phyloP scores from a whole-genome alignment of 2,113 vertebrate genomes.

The Myotis brandtii region DNA sequence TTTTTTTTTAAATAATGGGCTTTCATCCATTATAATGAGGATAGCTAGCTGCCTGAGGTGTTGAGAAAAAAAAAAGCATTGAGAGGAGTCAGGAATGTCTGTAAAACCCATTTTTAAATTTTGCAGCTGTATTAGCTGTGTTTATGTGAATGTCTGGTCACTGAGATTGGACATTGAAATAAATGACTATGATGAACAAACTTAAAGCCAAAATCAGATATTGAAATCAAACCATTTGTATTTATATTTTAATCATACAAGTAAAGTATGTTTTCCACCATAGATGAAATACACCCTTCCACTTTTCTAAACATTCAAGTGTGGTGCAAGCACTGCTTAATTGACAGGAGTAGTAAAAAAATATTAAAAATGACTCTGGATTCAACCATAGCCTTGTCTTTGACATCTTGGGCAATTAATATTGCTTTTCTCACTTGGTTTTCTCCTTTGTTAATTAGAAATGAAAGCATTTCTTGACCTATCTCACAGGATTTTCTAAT shows the following conservation, averaged over 20 bases:
- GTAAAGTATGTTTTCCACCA: background rate
- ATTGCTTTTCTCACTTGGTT: background rate
- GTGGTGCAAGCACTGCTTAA: background rate
- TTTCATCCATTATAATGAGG: background rate
- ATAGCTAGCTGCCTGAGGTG: background rate
- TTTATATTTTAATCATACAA: background rate
- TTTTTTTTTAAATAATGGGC: background rate
- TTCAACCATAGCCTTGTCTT: background rate
- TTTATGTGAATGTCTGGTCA: slow-evolving; percentile 2
- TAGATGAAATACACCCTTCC: background rate
- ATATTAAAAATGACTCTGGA: background rate
- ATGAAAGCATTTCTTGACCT: background rate
- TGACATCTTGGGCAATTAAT: background rate
- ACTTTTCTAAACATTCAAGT: background rate
- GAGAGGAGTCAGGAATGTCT: background rate
- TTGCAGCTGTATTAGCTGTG: background rate
- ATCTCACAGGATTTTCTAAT: background rate
- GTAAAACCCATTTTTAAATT: background rate
- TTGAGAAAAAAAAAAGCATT: background rate
- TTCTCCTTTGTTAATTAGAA: background rate
- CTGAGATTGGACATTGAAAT: slow-evolving; percentile 27
- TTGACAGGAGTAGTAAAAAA: background rate
- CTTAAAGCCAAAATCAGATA: slow-evolving; percentile 5
- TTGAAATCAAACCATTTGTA: slow-evolving; percentile 25
- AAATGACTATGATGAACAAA: background rate